These are phyloP conservation scores for Drosophila nigrodunni DNA, from an alignment of 1,140 invertebrate species.

Conservation along the genomic window DNA sequence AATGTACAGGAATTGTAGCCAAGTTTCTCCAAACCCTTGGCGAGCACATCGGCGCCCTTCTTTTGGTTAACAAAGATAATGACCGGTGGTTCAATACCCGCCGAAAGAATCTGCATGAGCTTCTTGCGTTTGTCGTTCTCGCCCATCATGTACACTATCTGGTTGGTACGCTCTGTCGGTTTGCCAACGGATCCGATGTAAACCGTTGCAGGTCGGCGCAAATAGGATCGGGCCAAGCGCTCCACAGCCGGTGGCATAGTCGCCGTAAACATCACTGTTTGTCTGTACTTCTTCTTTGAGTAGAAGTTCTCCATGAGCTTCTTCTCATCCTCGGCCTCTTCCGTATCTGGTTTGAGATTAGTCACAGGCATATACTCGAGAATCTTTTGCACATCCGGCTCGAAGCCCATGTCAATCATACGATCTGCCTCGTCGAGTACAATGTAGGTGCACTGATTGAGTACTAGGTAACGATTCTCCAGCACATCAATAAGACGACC, in stretches of 20 bases:
- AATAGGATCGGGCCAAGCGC: constrained; percentile 96
- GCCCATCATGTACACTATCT: constrained; percentile 97
- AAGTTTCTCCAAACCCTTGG: constrained; percentile 98
- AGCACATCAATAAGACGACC: constrained; percentile 99
- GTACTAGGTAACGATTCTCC: constrained; percentile 98
- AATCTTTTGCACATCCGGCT: constrained; percentile 99
- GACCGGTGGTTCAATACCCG: constrained; percentile 97
- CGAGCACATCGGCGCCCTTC: constrained; percentile 99
- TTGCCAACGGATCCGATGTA: constrained; percentile 99
- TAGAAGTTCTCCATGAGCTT: constrained; percentile 97
- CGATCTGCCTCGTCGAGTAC: constrained; percentile 98
- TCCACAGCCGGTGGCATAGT: constrained; percentile 99
- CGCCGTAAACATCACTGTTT: constrained; percentile 99
- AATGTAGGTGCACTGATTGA: constrained; percentile 97
- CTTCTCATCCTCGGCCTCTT: constrained; percentile 98
- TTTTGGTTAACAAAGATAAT: constrained; percentile 99
- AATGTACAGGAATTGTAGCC: constrained; percentile 98
- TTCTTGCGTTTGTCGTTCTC: constrained; percentile 97
- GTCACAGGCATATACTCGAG: constrained; percentile 99
- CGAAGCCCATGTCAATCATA: constrained; percentile 99
- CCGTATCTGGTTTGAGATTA: constrained; percentile 99
- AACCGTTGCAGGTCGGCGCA: constrained; percentile 97
- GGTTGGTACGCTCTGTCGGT: constrained; percentile 98
- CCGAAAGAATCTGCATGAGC: constrained; percentile 93
- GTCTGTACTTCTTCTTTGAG: constrained; percentile 98